Conservation (phyloP, 2,797 vertebrate genomes). For the Vespertilio murinus region DNA sequence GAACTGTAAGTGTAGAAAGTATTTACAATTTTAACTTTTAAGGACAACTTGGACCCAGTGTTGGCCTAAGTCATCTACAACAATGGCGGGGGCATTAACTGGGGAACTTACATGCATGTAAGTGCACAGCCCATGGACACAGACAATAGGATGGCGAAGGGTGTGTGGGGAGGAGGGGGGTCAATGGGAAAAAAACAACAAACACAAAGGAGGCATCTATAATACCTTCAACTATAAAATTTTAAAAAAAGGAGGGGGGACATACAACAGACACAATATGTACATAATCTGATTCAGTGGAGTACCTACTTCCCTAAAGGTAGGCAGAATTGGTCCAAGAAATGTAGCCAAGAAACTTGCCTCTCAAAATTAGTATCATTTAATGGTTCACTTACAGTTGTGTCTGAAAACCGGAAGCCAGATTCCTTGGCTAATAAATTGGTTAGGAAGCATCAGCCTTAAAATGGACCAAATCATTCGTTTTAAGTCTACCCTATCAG, state of each 20-base stretch:
- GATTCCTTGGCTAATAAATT: not conserved
- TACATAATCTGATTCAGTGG: not conserved
- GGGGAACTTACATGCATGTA: too few relatives aligned
- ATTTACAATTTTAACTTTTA: conserved; percentile 37
- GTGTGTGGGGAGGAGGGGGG: too few relatives aligned
- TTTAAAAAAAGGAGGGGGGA: not conserved
- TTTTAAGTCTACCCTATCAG: not conserved
- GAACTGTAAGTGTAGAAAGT: not conserved
- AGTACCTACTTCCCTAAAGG: not conserved
- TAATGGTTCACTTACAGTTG: not conserved
- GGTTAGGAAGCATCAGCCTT: not conserved
- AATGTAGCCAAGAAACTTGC: not conserved
- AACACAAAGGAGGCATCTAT: too few relatives aligned
- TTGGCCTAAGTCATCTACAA: conserved; percentile 27
- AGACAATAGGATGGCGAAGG: too few relatives aligned
- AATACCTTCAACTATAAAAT: too few relatives aligned
- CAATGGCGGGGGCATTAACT: not conserved
- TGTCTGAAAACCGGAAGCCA: not conserved
- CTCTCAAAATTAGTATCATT: conserved; percentile 18
- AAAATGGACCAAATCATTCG: not conserved
- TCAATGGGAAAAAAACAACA: too few relatives aligned
- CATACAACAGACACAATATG: conserved; percentile 17
- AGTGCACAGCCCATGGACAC: too few relatives aligned
- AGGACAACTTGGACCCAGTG: not conserved
- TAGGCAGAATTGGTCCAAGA: not conserved